Evolutionary conservation across 2,888 invertebrate species (phyloP).

Genomic region (Proisotoma minuta): DNA sequence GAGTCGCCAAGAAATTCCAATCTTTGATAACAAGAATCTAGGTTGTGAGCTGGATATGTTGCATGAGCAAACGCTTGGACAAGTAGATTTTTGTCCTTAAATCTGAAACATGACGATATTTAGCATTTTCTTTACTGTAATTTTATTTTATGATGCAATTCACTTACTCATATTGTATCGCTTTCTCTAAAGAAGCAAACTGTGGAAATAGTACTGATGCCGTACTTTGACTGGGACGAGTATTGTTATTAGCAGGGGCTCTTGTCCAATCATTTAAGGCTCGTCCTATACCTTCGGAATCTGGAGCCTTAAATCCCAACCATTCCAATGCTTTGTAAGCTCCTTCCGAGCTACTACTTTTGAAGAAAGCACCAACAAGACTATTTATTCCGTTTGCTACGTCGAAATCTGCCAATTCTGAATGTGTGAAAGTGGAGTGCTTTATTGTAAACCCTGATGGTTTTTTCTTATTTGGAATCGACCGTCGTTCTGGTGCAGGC

Average conservation of each 20-base stretch:
- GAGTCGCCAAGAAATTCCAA: slow-evolving; percentile 84
- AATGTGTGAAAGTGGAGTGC: slow-evolving; percentile 16
- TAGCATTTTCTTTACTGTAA: background rate
- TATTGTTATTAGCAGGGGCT: background rate
- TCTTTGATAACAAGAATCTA: slow-evolving; percentile 82
- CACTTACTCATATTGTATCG: background rate
- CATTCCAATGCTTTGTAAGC: slow-evolving; percentile 17
- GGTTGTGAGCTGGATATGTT: slow-evolving; percentile 72
- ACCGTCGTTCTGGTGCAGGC: background rate
- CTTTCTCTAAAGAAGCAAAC: background rate
- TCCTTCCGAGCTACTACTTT: slow-evolving; percentile 7
- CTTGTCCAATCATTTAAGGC: background rate
- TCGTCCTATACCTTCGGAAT: background rate
- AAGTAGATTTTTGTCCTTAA: slow-evolving; percentile 73
- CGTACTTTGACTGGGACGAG: background rate
- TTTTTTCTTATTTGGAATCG: background rate
- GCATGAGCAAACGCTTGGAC: slow-evolving; percentile 86
- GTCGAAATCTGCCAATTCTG: slow-evolving; percentile 8
- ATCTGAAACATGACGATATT: slow-evolving; percentile 52
- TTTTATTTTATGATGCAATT: background rate
- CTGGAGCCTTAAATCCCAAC: slow-evolving; percentile 12
- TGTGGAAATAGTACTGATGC: background rate
- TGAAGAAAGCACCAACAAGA: slow-evolving; percentile 15
- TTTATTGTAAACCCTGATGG: background rate
- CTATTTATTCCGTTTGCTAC: slow-evolving; percentile 9